A percentile compares a stretch with the other conserved stretches of the same genome.
phyloP scores from a whole-genome alignment of 2,797 vertebrate species.

The Distichodus sexfasciatus region DNA sequence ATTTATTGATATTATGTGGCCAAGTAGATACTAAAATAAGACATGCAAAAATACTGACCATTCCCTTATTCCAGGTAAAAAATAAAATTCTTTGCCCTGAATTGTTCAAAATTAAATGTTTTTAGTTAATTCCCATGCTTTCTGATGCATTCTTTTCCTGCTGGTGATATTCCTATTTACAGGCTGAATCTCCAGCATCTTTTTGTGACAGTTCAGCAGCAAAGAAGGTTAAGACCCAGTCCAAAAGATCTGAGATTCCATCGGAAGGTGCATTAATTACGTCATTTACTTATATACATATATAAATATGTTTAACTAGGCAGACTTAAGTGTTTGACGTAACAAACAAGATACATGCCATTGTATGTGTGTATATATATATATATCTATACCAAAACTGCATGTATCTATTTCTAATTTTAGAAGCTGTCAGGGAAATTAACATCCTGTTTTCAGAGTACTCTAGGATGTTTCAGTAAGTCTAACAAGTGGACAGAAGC shows the following conservation, averaged over 20 bases:
- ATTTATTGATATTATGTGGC: too few relatives aligned
- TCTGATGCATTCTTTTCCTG: background rate
- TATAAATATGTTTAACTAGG: background rate
- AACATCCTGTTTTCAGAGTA: conserved; percentile 59
- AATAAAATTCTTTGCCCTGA: background rate
- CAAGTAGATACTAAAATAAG: too few relatives aligned
- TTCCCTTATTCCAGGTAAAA: too few relatives aligned
- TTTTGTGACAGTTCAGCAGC: conserved; percentile 53
- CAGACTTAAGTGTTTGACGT: too few relatives aligned
- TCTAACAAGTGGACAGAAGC: background rate
- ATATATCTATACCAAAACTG: too few relatives aligned
- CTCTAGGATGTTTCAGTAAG: conserved; percentile 65
- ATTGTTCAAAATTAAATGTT: background rate
- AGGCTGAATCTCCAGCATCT: conserved; percentile 54
- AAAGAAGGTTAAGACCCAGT: conserved; percentile 55
- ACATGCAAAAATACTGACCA: too few relatives aligned
- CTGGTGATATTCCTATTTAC: background rate
- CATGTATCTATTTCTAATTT: conserved; percentile 9
- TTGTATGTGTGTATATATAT: background rate
- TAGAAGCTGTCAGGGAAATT: conserved; percentile 59
- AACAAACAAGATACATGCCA: background rate
- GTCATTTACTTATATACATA: background rate
- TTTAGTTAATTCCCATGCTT: too few relatives aligned
- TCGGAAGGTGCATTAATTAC: conserved; percentile 54
- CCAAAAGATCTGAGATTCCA: conserved; percentile 51